Evolutionary conservation across 2,888 invertebrate genomes (phyloP).

Genomic region (Drosophila emarginata): DNA sequence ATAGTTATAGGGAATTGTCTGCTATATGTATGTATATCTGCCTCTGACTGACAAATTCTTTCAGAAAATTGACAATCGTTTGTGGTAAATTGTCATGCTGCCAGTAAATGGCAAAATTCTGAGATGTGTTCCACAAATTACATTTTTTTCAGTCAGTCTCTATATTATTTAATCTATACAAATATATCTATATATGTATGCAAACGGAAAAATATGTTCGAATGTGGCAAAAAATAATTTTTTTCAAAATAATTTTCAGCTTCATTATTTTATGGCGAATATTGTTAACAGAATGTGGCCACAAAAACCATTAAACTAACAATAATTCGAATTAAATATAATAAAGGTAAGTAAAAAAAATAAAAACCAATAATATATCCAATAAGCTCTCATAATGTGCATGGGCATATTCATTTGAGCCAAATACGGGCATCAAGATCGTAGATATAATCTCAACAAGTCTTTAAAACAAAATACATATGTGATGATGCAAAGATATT

Average conservation of each 20-base stretch:
- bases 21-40: too few relatives aligned
- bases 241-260: background rate
- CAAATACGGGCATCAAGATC: background rate
- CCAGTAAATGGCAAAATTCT: background rate
- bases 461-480: background rate
- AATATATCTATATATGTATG: too few relatives aligned
- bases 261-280: background rate
- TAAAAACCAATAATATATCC: constrained; percentile 21
- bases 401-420: background rate
- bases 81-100: too few relatives aligned
- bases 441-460: background rate
- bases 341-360: constrained; percentile 8
- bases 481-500: too few relatives aligned
- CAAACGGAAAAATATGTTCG: background rate
- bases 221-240: background rate
- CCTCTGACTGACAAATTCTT: too few relatives aligned
- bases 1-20: background rate
- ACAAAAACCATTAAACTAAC: constrained; percentile 41
- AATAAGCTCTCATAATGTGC: too few relatives aligned
- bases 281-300: constrained; percentile 35
- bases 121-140: background rate
- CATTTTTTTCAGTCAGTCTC: too few relatives aligned
- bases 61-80: too few relatives aligned
- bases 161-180: too few relatives aligned
- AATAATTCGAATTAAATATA: constrained; percentile 37